Evolutionary conservation across 2,113 vertebrate species (phyloP).

Genomic region (Hippolais icterina): DNA sequence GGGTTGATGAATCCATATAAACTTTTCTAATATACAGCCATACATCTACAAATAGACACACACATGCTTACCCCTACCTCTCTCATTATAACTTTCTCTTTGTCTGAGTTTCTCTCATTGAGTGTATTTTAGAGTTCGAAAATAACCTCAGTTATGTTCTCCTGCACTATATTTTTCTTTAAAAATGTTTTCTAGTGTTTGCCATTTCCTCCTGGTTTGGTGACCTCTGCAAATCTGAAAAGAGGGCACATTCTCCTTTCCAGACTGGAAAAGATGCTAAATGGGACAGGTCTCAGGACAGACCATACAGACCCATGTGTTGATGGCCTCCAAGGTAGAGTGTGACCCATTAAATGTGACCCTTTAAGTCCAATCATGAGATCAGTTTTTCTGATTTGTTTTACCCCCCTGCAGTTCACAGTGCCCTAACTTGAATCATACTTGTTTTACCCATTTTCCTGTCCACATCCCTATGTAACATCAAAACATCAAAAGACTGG

Average conservation of each 20-base stretch:
- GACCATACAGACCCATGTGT: neutral
- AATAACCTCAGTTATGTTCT: neutral
- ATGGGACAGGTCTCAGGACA: neutral
- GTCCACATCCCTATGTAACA: neutral
- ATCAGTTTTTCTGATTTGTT: neutral
- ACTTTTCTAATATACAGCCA: neutral
- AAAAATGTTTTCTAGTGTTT: neutral
- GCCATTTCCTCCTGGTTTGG: neutral
- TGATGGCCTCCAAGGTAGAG: neutral
- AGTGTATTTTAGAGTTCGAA: neutral
- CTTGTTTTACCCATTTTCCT: neutral
- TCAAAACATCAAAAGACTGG: neutral
- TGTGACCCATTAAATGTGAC: neutral
- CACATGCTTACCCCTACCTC: neutral
- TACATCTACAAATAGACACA: neutral
- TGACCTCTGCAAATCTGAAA: neutral
- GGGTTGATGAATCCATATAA: neutral
- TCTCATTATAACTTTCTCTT: neutral
- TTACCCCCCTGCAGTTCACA: neutral
- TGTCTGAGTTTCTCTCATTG: neutral
- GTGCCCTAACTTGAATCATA: neutral
- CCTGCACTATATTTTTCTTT: neutral
- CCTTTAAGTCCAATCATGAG: neutral
- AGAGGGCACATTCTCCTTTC: neutral
- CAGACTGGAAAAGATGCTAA: neutral